Conservation (phyloP, 2,797 vertebrate genomes). For the Rhinatrema bivittatum region DNA sequence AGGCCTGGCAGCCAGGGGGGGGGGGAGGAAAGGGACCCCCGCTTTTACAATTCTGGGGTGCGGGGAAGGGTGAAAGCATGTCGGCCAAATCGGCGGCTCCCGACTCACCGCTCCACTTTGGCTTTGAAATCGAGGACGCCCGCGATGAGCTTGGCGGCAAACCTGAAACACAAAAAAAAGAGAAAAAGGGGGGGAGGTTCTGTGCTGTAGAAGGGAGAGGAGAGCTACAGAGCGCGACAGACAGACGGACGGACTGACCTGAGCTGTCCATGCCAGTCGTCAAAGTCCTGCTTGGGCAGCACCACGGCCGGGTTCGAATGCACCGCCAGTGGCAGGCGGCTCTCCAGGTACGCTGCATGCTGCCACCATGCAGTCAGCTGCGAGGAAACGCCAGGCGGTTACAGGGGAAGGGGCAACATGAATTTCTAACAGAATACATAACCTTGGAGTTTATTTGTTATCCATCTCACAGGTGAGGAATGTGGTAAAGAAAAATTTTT, state of each 20-base stretch:
- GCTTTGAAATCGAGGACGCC: conserved; percentile 74
- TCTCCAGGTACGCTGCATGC: conserved; percentile 66
- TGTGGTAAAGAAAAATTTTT: too few species aligned
- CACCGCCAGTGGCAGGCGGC: conserved; percentile 61
- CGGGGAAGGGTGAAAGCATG: too few species aligned
- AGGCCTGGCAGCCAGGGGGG: not conserved
- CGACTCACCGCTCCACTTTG: conserved; percentile 59
- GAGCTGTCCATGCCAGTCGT: conserved; percentile 70
- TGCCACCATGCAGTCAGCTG: conserved; percentile 73
- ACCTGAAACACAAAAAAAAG: conserved; percentile 42
- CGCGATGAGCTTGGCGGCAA: conserved; percentile 75
- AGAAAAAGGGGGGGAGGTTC: too few species aligned
- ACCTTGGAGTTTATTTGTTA: too few species aligned
- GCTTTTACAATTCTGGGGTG: too few species aligned
- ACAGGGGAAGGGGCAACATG: too few species aligned
- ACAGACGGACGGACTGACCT: conserved; percentile 52
- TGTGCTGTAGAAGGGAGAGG: too few species aligned
- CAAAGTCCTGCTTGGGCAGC: conserved; percentile 66
- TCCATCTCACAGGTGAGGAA: too few species aligned
- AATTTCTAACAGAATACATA: too few species aligned
- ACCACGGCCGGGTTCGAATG: conserved; percentile 75
- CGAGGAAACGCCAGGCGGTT: not conserved
- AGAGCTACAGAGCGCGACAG: not conserved
- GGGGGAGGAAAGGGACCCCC: not conserved
- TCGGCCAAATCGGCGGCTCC: too few species aligned